A percentile compares a stretch with the other conserved stretches of the same genome.
Conservation (phyloP, 2,797 vertebrate genomes). For the Coranthus polyacanthus region DNA sequence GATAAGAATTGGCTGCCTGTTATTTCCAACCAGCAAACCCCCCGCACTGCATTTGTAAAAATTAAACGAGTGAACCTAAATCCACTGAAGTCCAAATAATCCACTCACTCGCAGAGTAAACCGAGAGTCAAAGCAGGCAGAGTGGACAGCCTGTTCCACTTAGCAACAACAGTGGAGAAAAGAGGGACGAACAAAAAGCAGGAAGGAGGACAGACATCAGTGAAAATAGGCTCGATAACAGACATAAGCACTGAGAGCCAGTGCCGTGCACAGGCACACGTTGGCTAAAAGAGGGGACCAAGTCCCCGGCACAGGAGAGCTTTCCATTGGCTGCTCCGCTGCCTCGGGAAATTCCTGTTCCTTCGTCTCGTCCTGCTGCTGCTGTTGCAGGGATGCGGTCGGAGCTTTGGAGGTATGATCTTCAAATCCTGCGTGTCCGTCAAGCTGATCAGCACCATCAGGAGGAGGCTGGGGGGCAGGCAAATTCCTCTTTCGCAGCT, state of each 20-base stretch:
- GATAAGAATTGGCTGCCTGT: slow-evolving; percentile 28
- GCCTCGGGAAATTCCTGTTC: slow-evolving; percentile 13
- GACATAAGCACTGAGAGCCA: slow-evolving; percentile 92
- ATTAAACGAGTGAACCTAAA: slow-evolving; percentile 65
- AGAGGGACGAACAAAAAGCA: slow-evolving; percentile 25
- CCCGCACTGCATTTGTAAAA: slow-evolving; percentile 54
- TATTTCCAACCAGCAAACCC: slow-evolving; percentile 15
- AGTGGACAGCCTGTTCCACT: slow-evolving; percentile 56
- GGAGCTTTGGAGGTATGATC: slow-evolving; percentile 49
- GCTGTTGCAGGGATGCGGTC: slow-evolving; percentile 56
- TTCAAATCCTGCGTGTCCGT: slow-evolving; percentile 37
- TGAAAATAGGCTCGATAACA: slow-evolving; percentile 96
- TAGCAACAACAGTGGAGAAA: slow-evolving; percentile 56
- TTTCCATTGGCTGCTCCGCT: slow-evolving; percentile 43
- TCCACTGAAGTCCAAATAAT: slow-evolving; percentile 54
- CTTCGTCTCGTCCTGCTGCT: slow-evolving; percentile 44
- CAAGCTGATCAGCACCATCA: slow-evolving; percentile 32
- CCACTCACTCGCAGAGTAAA: slow-evolving; percentile 55
- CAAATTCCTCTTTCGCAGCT: slow-evolving; percentile 85
- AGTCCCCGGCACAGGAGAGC: slow-evolving; percentile 70
- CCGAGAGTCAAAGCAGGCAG: slow-evolving; percentile 59
- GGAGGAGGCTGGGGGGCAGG: slow-evolving; percentile 39
- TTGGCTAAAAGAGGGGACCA: slow-evolving; percentile 93
- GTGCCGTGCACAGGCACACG: slow-evolving; percentile 91
- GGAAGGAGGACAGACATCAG: slow-evolving; percentile 80